Conservation (phyloP, 2,797 vertebrate genomes). For the Zenarchopterus dispar region DNA sequence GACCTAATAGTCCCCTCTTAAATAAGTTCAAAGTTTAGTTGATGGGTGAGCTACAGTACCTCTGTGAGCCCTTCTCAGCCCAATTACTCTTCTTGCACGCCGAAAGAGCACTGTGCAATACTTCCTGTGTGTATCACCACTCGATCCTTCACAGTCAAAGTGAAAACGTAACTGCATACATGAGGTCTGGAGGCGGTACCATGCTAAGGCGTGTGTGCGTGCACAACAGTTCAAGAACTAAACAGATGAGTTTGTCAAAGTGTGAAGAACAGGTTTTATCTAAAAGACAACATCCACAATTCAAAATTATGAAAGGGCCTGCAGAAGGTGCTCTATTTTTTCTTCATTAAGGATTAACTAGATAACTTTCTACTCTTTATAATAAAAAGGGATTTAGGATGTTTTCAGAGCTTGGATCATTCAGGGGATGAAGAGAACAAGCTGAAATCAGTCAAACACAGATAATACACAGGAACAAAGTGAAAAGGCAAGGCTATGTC, state of each 20-base stretch:
- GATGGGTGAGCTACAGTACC: slow-evolving; percentile 53
- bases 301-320: not conserved
- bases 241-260: slow-evolving; percentile 19
- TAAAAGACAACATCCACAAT: not conserved
- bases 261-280: slow-evolving; percentile 8
- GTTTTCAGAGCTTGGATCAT: not conserved
- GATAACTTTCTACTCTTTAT: slow-evolving; percentile 40
- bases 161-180: slow-evolving; percentile 77
- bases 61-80: slow-evolving; percentile 44
- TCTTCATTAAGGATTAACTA: slow-evolving; percentile 46
- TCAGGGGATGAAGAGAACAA: not conserved
- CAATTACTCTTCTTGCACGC: slow-evolving; percentile 50
- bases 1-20: not conserved
- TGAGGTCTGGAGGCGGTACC: slow-evolving; percentile 73
- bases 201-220: slow-evolving; percentile 49
- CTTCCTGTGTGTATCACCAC: slow-evolving; percentile 72
- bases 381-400: slow-evolving; percentile 7
- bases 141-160: slow-evolving; percentile 76
- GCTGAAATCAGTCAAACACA: not conserved
- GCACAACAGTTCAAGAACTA: slow-evolving; percentile 54
- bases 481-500: not conserved
- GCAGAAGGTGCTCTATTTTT: not conserved
- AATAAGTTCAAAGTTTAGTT: slow-evolving; percentile 25
- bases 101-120: slow-evolving; percentile 68
- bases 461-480: no score